Evolutionary conservation across 2,888 invertebrate species (phyloP).

Genomic region (Platycnemis pennipes): DNA sequence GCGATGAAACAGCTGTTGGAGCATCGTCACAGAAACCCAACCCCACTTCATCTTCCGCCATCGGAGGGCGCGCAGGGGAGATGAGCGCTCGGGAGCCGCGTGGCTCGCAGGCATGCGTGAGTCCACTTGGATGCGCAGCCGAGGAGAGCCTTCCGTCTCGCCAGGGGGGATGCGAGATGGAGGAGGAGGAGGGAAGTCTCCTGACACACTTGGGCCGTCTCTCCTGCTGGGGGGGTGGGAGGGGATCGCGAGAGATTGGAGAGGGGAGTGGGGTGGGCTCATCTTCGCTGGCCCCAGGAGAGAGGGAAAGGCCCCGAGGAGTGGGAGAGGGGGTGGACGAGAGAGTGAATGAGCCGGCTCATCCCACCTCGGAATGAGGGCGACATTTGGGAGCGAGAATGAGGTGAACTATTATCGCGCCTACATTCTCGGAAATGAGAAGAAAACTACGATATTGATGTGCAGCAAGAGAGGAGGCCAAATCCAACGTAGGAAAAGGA

Average conservation of each 20-base stretch:
- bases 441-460: too few relatives aligned
- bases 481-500: too few relatives aligned
- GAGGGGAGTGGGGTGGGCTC: background rate
- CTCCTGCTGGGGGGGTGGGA: background rate
- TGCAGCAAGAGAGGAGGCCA: too few relatives aligned
- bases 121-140: too few relatives aligned
- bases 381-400: constrained; percentile 13
- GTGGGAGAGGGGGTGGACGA: background rate
- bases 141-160: too few relatives aligned
- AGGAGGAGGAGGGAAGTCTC: background rate
- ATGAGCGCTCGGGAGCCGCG: too few relatives aligned
- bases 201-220: background rate
- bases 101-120: too few relatives aligned
- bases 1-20: too few relatives aligned
- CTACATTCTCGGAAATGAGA: too few relatives aligned
- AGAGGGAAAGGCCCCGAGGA: background rate
- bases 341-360: background rate
- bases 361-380: background rate
- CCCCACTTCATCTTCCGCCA: too few relatives aligned
- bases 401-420: constrained; percentile 23
- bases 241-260: background rate
- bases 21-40: too few relatives aligned
- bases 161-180: background rate
- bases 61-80: too few relatives aligned
- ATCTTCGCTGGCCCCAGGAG: background rate